phyloP scores from a whole-genome alignment of 2,888 invertebrate species.

The Mythimna albipuncta region DNA sequence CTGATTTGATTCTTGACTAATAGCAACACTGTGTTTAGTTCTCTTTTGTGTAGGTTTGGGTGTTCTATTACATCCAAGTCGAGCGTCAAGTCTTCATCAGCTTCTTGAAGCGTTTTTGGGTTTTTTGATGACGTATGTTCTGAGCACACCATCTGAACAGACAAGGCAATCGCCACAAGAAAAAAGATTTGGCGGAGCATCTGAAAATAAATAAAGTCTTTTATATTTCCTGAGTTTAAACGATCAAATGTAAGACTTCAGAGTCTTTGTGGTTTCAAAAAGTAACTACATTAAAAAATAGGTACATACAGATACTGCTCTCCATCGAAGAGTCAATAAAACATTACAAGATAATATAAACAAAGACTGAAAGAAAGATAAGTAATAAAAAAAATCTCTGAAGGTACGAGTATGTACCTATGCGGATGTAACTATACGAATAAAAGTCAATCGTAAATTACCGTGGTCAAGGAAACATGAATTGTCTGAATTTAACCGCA shows the following conservation, averaged over 20 bases:
- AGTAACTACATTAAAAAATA: neutral
- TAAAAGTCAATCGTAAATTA: conserved; percentile 16
- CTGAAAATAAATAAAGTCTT: conserved; percentile 45
- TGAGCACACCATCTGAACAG: conserved; percentile 20
- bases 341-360: neutral
- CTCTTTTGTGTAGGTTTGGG: conserved; percentile 47
- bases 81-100: conserved; percentile 38
- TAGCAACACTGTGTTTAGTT: conserved; percentile 66
- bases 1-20: conserved; percentile 73
- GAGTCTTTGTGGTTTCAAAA: neutral
- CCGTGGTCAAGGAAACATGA: conserved; percentile 17
- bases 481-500: conserved; percentile 34
- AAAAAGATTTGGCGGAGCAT: conserved; percentile 28
- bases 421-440: conserved; percentile 19
- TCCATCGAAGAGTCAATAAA: neutral
- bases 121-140: conserved; percentile 16
- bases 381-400: neutral
- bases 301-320: neutral
- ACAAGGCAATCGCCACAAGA: conserved; percentile 26
- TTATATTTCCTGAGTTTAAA: neutral
- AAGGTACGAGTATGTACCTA: conserved; percentile 5
- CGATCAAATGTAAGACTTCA: neutral
- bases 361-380: neutral
- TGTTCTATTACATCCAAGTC: conserved; percentile 32
- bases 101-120: neutral